Conservation (phyloP, 2,797 vertebrate genomes). For the Pantherophis alleghaniensis region DNA sequence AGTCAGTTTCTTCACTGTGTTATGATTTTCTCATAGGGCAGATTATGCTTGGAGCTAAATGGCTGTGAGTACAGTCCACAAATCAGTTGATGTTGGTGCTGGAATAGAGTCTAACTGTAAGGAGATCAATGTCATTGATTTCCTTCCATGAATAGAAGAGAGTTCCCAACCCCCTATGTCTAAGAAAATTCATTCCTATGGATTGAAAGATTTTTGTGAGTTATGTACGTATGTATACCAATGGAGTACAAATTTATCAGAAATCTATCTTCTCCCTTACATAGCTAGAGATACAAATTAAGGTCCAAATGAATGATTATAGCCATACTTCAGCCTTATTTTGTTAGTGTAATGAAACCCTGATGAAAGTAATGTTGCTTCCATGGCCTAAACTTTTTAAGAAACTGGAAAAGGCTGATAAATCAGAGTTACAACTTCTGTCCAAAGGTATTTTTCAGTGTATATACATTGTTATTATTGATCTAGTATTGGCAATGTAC, state of each 20-base stretch:
- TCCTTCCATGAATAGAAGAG: background rate
- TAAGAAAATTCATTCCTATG: background rate
- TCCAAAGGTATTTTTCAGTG: background rate
- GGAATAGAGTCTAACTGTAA: background rate
- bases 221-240: background rate
- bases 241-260: background rate
- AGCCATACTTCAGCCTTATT: background rate
- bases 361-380: background rate
- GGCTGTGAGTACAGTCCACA: slow-evolving; percentile 41
- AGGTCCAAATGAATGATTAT: background rate
- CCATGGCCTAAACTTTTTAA: background rate
- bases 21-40: slow-evolving; percentile 25
- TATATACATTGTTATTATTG: background rate
- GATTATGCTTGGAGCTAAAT: slow-evolving; percentile 48
- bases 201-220: background rate
- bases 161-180: background rate
- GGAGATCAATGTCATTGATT: background rate
- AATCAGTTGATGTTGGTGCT: slow-evolving; percentile 44
- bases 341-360: background rate
- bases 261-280: background rate
- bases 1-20: background rate
- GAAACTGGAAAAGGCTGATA: background rate
- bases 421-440: background rate
- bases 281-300: background rate
- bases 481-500: background rate